These are phyloP conservation scores for Polymixis flavicincta DNA, from an alignment of 2,888 invertebrate species.

Conservation along the genomic window DNA sequence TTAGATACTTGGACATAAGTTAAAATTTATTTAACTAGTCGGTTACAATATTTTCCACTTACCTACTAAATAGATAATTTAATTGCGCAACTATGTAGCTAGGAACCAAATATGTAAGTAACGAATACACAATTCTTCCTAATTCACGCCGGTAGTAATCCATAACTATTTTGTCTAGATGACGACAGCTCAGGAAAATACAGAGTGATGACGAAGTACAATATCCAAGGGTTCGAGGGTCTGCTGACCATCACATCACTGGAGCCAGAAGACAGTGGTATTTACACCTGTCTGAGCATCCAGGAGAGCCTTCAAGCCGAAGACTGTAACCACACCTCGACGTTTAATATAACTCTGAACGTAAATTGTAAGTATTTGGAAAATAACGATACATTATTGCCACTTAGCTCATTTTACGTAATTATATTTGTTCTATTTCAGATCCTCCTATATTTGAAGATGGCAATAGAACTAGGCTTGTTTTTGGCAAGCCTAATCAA, in stretches of 20 bases:
- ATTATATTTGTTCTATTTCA: constrained; percentile 67
- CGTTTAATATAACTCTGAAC: constrained; percentile 77
- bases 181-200: constrained; percentile 76
- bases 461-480: constrained; percentile 70
- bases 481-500: constrained; percentile 75
- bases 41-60: no score
- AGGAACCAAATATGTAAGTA: not conserved
- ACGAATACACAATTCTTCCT: not conserved
- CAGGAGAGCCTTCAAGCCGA: constrained; percentile 74
- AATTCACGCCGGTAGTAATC: not conserved
- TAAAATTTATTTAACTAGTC: not conserved
- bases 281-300: constrained; percentile 77
- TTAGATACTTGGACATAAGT: not conserved
- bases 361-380: constrained; percentile 80
- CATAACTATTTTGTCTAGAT: constrained; percentile 64
- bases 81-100: not conserved
- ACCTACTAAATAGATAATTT: not conserved
- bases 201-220: constrained; percentile 80
- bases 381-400: no score
- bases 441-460: constrained; percentile 78
- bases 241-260: constrained; percentile 80
- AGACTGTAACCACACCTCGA: constrained; percentile 69
- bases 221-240: constrained; percentile 81
- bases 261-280: constrained; percentile 77
- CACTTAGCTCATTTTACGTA: no score